Evolutionary conservation across 2,888 invertebrate genomes (phyloP).

Genomic region (Campoplex capitator): DNA sequence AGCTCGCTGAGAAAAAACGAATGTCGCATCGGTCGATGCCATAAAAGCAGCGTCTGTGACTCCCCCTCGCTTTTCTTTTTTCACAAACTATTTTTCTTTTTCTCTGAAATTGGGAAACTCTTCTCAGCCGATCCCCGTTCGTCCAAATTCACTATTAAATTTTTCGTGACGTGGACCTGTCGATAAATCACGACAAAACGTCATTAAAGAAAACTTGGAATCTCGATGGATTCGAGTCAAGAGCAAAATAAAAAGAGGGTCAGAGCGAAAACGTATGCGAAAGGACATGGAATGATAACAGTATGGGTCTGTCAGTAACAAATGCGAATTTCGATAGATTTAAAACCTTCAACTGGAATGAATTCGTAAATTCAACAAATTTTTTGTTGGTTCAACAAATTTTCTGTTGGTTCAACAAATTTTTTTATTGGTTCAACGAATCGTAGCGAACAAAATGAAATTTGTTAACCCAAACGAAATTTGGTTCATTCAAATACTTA

Average conservation of each 20-base stretch:
- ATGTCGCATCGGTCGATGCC: constrained; percentile 31
- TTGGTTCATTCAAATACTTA: too few relatives aligned
- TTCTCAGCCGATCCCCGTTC: neutral
- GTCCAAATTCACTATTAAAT: constrained; percentile 56
- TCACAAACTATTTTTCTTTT: neutral
- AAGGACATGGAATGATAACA: neutral
- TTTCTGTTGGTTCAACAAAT: too few relatives aligned
- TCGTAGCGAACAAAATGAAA: too few relatives aligned
- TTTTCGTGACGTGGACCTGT: constrained; percentile 73
- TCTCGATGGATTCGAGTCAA: constrained; percentile 58
- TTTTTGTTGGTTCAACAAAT: too few relatives aligned
- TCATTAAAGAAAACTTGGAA: constrained; percentile 63
- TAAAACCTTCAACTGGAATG: neutral
- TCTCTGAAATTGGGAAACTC: constrained; percentile 7
- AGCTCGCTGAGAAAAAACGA: constrained; percentile 10
- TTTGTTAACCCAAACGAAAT: too few relatives aligned
- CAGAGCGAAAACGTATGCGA: neutral
- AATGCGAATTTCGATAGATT: neutral
- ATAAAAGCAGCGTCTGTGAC: neutral
- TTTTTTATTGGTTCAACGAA: too few relatives aligned
- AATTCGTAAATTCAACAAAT: too few relatives aligned
- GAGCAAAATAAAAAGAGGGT: constrained; percentile 11
- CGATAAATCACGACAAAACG: constrained; percentile 74
- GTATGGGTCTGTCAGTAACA: constrained; percentile 22
- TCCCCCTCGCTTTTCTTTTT: too few relatives aligned